Evolutionary conservation across 2,888 invertebrate species (phyloP).

Genomic region (Drosophila anomelani): DNA sequence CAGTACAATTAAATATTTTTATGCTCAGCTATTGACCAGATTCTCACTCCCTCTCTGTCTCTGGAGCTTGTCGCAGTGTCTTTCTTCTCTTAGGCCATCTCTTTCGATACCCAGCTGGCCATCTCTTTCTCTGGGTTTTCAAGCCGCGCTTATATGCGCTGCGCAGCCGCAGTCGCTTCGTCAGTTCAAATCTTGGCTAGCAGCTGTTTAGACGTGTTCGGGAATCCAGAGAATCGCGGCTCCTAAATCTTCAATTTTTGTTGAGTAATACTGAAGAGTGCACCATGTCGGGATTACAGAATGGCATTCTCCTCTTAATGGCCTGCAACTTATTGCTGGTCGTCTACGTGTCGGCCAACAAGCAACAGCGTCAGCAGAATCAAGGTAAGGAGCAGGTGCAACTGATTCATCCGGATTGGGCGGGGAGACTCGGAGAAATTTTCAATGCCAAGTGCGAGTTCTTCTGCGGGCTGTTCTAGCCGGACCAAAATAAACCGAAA

Average conservation of each 20-base stretch:
- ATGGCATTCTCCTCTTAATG: slow-evolving; percentile 59
- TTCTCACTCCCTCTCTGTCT: slow-evolving; percentile 55
- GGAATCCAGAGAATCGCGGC: slow-evolving; percentile 14
- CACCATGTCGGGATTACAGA: slow-evolving; percentile 56
- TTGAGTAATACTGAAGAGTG: slow-evolving; percentile 49
- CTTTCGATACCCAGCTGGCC: slow-evolving; percentile 7
- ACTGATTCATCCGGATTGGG: slow-evolving; percentile 42
- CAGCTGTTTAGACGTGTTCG: slow-evolving; percentile 53
- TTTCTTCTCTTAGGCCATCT: slow-evolving; percentile 24
- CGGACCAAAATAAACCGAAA: slow-evolving; percentile 59
- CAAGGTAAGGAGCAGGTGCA: slow-evolving; percentile 69
- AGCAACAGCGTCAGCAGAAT: slow-evolving; percentile 59
- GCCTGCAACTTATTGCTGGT: slow-evolving; percentile 59
- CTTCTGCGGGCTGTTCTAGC: slow-evolving; percentile 50
- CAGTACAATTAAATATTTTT: slow-evolving; percentile 28
- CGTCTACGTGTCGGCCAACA: slow-evolving; percentile 59
- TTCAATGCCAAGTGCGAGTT: slow-evolving; percentile 35
- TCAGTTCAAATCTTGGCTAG: slow-evolving; percentile 75
- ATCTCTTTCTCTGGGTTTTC: slow-evolving; percentile 40
- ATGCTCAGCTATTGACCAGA: slow-evolving; percentile 64
- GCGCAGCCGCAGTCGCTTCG: slow-evolving; percentile 61
- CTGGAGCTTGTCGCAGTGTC: neutral
- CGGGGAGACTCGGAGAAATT: slow-evolving; percentile 47
- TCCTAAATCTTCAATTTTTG: slow-evolving; percentile 9
- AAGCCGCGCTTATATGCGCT: slow-evolving; percentile 71